Evolutionary conservation across 1,140 invertebrate genomes (phyloP), one percentile per base, ranked within the genome.

Genomic region (Trichomalopsis sarcophagae): DNA sequence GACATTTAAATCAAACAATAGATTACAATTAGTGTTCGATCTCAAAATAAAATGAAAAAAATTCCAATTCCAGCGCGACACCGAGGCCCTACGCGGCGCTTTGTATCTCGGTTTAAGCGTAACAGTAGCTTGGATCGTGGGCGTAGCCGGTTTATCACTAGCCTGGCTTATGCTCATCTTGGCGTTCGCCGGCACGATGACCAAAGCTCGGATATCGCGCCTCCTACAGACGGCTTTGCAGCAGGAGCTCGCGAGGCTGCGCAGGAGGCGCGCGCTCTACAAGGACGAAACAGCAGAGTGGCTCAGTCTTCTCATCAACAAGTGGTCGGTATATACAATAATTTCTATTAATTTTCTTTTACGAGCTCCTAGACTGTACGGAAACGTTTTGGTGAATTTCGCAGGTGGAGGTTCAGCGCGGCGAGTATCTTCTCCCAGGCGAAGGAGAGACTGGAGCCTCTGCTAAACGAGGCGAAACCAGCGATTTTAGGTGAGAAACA

Each of bases 361-460:
- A 36, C 5, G 11, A 71, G 2, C 6, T 33, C 6, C 10, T 23
- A 27, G 13, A 13, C 10, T 71, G 4, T 10, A 33, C 69, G 27
- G 4, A 23, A 33, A 71, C 2, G 23, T 71, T 66, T 66, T n/a
- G 13, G 17, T 50, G 47, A 5, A 7, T 91, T 88, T 27, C 27
- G 0, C 87, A 94, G 94, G 94, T 94, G 94, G 94, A 92, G 94
- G 68, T 95, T 94, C 83, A 93, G 93, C 84, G 92, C 94, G n/a
- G 89, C 89, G 21, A 93, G 91, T 78, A 93, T 95, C 84, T 94
- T 94, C 87, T 92, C 92, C 44, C 87, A 94, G 40, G 89, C 94
- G 1, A 94, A 94, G 86, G 92, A 93, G 86, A 89, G 91, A 50
- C 82, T 95, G 62, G 94, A 95, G 82, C 94, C 94, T 10, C 82